Evolutionary conservation across 2,888 invertebrate genomes (phyloP), one percentile per base, ranked within the genome.

Genomic region (Trisateles emortualis): DNA sequence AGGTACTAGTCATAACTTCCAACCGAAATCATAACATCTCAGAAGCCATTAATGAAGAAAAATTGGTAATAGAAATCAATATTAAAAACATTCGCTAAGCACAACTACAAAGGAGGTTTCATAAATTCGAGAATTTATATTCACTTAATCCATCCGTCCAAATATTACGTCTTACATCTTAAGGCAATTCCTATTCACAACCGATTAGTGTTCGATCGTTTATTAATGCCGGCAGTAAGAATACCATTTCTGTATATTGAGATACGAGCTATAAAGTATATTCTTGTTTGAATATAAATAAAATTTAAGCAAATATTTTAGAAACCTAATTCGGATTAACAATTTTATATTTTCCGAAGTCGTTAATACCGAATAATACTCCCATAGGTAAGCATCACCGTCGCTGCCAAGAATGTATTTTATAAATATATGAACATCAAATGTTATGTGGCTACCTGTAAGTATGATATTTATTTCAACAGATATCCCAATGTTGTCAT

Each of bases 141-240:
- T 70, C 67, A 71, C 63, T 74, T 78, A 75, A 78, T 76, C 78
- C 79, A 78, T 82, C 74, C 71, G 69, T 78, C 77, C 69, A 73
- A 83, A 82, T 80, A 80, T 78, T 78, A 77, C 75, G 41, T 73
- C 60, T 71, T 72, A 73, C 74, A 79, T 79, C 75, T 79, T 62
- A 72, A 74, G 68, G 81, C 80, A 65, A 88, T 88, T 88, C 64
- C 80, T 86, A 89, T 88, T 88, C 88, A 81, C 61, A 68, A 83
- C 76, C 86, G 79, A 84, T 86, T 84, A 83, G 80, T 79, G 66
- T 70, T 55, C 71, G 73, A 78, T 78, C 69, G 74, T 79, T 81
- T 79, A 76, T 80, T 72, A 83, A 78, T 75, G 66, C 72, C 71
- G 72, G 57, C 60, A 61, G 72, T 72, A 73, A 69, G 74, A 76